Conservation (phyloP, 2,113 vertebrate genomes). For the Oreotrochilus melanogaster region DNA sequence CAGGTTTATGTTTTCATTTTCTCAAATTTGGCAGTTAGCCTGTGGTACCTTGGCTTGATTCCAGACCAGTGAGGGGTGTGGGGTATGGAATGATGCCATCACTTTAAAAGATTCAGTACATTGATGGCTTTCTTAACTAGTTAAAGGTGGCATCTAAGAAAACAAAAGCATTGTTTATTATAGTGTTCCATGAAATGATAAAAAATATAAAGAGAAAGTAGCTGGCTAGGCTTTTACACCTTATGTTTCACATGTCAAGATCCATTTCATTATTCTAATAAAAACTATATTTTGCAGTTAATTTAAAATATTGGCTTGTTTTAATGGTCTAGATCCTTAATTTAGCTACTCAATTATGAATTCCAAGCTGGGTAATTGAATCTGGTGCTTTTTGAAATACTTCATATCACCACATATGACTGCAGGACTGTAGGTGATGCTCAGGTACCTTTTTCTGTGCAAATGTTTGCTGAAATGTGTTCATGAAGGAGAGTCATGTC, state of each 20-base stretch:
- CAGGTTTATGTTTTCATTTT: constrained; percentile 8
- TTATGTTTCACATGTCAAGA: background rate
- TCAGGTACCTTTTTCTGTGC: background rate
- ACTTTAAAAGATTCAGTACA: background rate
- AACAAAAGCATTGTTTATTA: background rate
- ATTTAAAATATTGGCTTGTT: background rate
- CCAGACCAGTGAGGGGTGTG: background rate
- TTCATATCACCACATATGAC: background rate
- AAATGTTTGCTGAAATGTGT: background rate
- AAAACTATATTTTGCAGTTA: background rate
- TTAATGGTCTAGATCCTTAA: background rate
- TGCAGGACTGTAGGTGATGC: background rate
- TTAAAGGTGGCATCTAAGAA: background rate
- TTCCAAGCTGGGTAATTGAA: background rate
- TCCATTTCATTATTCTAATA: background rate
- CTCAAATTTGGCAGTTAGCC: constrained; percentile 40
- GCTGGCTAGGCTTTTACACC: background rate
- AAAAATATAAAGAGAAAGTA: background rate
- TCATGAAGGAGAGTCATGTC: background rate
- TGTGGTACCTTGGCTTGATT: background rate
- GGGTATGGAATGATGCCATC: constrained; percentile 17
- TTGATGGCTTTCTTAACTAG: background rate
- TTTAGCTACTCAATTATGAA: background rate
- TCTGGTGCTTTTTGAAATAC: background rate
- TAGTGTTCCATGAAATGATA: background rate